Conservation (phyloP, 2,888 invertebrate species). For the Drosophila melanosoma region DNA sequence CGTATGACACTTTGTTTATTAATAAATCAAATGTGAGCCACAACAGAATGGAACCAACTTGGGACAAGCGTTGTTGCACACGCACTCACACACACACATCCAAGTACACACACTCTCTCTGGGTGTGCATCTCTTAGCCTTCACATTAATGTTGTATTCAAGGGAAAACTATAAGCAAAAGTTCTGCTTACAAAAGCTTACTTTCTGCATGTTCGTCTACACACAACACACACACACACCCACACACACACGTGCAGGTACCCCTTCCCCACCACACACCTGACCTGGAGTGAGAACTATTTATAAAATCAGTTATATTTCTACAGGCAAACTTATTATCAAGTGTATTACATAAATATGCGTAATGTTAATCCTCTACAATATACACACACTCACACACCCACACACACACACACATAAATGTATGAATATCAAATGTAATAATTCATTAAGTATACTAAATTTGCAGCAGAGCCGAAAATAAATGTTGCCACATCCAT, state of each 20-base stretch:
- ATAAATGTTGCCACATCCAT: not conserved
- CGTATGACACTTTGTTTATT: constrained; percentile 59
- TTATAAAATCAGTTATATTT: constrained; percentile 49
- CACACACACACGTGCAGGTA: not conserved
- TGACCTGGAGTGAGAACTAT: constrained; percentile 1
- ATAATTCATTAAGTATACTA: not conserved
- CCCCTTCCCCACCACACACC: not conserved
- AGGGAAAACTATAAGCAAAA: constrained; percentile 36
- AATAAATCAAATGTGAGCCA: constrained; percentile 67
- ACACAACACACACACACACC: not conserved
- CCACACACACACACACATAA: not conserved
- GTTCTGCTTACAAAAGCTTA: constrained; percentile 35
- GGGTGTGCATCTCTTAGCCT: constrained; percentile 20
- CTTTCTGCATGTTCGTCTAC: not conserved
- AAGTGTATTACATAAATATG: constrained; percentile 23
- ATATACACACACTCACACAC: not conserved
- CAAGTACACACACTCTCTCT: not conserved
- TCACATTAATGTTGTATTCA: constrained; percentile 48
- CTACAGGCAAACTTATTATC: constrained; percentile 40
- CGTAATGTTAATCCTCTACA: not conserved
- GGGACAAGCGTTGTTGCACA: constrained; percentile 57
- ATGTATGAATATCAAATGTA: not conserved
- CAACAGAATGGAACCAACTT: constrained; percentile 59
- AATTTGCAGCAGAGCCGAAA: not conserved
- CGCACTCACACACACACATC: constrained; percentile 14